phyloP scores from a whole-genome alignment of 2,797 vertebrate species.

The Lepilemur septentrionalis region DNA sequence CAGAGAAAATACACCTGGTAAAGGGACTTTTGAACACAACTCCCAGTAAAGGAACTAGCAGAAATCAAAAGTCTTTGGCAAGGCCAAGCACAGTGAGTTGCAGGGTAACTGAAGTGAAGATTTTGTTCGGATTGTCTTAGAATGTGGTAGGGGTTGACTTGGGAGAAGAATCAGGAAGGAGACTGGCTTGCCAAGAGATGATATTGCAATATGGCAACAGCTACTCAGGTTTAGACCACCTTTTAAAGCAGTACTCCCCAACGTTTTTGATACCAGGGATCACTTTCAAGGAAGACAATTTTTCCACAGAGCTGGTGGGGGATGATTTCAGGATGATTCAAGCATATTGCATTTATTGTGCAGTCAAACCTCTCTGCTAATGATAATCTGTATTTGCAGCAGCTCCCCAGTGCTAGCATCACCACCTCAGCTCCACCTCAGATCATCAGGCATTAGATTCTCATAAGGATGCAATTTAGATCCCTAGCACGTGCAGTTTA shows the following conservation, averaged over 20 bases:
- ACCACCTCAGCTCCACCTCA: no score
- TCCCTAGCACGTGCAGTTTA: no score
- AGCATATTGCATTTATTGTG: no score
- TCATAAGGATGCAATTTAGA: no score
- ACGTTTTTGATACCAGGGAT: no score
- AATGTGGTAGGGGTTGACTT: rapidly evolving
- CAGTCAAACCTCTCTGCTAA: no score
- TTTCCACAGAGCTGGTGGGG: no score
- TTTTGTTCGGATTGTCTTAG: not conserved
- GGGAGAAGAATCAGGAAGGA: not conserved
- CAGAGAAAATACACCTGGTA: not conserved
- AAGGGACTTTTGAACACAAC: not conserved
- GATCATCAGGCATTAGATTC: no score
- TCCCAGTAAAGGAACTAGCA: not conserved
- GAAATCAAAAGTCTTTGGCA: not conserved
- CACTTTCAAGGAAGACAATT: no score
- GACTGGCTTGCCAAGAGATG: not conserved
- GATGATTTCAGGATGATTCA: no score
- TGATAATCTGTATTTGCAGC: no score
- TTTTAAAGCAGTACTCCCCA: not conserved
- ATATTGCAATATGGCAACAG: not conserved
- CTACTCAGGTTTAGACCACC: not conserved
- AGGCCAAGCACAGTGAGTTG: not conserved
- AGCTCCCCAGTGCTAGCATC: no score
- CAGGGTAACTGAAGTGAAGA: not conserved